Conservation (phyloP, 2,113 vertebrate species). For the Recurvirostra avosetta region DNA sequence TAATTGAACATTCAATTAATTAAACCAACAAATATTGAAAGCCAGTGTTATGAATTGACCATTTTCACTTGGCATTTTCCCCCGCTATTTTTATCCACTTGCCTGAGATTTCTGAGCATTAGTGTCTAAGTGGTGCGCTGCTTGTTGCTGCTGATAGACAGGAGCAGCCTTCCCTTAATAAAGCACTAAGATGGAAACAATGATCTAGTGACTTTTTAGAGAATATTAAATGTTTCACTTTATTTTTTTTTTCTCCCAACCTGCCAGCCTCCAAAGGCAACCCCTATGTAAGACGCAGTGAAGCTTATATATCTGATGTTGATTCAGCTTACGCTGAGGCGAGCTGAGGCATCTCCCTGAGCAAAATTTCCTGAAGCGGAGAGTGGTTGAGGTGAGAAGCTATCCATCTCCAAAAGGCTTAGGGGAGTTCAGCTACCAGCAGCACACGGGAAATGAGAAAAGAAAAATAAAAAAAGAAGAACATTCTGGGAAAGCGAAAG, state of each 20-base stretch:
- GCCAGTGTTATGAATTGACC: not conserved
- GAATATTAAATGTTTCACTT: slow-evolving; percentile 21
- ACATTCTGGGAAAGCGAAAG: not conserved
- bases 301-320: not conserved
- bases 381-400: not conserved
- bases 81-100: not conserved
- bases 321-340: not conserved
- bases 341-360: not conserved
- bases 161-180: not conserved
- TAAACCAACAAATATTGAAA: not conserved
- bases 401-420: not conserved
- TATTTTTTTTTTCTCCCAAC: not conserved
- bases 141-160: not conserved
- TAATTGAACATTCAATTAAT: slow-evolving; percentile 30
- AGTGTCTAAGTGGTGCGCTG: not conserved
- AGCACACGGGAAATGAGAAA: not conserved
- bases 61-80: not conserved
- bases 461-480: not conserved
- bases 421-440: not conserved
- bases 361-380: not conserved
- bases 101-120: slow-evolving; percentile 12
- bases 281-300: not conserved
- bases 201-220: not conserved
- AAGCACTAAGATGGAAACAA: not conserved
- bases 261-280: not conserved